A percentile compares a stretch with the other conserved stretches of the same genome.
These are phyloP conservation scores for Pyralis farinalis DNA, from an alignment of 2,888 invertebrate species.

Conservation along the genomic window DNA sequence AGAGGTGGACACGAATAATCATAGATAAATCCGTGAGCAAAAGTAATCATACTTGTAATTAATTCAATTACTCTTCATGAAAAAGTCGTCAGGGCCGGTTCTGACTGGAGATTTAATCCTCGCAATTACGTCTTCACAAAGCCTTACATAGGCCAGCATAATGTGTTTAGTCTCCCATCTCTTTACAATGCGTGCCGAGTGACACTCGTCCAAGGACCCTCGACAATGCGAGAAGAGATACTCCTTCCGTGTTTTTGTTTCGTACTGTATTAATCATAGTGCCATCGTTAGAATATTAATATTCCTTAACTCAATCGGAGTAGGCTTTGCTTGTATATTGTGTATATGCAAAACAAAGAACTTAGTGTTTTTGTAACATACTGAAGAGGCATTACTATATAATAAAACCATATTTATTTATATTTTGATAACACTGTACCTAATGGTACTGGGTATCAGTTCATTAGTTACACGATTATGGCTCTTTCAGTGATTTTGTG, in stretches of 20 bases:
- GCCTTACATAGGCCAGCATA: conserved; percentile 18
- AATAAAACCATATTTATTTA: too few relatives aligned
- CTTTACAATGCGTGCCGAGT: conserved; percentile 30
- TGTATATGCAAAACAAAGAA: too few relatives aligned
- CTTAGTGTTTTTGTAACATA: too few relatives aligned
- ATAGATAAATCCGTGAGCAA: conserved; percentile 25
- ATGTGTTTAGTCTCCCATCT: conserved; percentile 17
- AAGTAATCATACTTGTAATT: conserved; percentile 37
- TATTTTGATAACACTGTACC: too few relatives aligned
- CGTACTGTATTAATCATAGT: conserved; percentile 56
- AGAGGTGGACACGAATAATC: background rate
- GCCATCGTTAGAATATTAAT: conserved; percentile 71
- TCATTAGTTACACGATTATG: too few relatives aligned
- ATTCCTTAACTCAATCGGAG: conserved; percentile 39
- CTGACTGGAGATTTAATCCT: conserved; percentile 28
- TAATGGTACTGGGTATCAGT: too few relatives aligned
- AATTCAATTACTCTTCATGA: conserved; percentile 40
- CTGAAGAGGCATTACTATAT: too few relatives aligned
- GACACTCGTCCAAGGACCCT: conserved; percentile 55
- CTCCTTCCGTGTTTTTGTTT: conserved; percentile 71
- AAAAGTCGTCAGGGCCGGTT: conserved; percentile 39
- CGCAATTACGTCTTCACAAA: conserved; percentile 30
- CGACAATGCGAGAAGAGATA: conserved; percentile 56
- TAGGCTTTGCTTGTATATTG: conserved; percentile 45
- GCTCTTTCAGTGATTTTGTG: too few relatives aligned